Conservation (phyloP, 2,113 vertebrate species). For the Galeopterus variegatus region DNA sequence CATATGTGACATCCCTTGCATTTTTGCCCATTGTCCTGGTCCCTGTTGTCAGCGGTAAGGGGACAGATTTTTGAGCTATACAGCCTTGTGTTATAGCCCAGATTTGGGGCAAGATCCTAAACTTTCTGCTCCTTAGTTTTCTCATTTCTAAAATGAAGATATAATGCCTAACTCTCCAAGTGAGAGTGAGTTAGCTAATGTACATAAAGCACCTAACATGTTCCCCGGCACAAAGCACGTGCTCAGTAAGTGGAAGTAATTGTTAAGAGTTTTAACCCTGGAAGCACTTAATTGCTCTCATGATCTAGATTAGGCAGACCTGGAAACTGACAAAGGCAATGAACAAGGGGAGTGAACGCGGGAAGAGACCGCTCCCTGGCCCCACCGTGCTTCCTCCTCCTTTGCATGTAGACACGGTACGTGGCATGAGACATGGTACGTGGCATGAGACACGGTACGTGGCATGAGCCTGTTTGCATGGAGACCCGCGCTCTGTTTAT, state of each 20-base stretch:
- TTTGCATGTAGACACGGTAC: background rate
- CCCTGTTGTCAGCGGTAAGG: background rate
- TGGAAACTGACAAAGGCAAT: background rate
- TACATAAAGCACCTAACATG: background rate
- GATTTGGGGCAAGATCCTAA: background rate
- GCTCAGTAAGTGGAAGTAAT: background rate
- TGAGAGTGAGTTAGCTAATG: background rate
- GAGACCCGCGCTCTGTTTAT: background rate
- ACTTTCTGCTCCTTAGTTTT: background rate
- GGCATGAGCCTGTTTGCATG: background rate
- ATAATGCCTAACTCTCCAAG: background rate
- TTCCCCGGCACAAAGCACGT: background rate
- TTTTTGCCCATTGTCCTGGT: background rate
- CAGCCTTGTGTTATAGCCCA: background rate
- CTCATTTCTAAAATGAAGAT: background rate
- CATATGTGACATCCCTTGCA: background rate
- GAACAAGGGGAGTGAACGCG: background rate
- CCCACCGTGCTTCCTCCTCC: background rate
- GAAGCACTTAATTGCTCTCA: background rate
- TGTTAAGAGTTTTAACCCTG: background rate
- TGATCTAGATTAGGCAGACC: background rate
- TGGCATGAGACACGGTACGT: background rate
- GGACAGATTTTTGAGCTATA: background rate
- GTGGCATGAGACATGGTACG: too few relatives aligned
- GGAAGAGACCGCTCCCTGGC: background rate